A percentile compares a stretch with the other conserved stretches of the same genome.
phyloP scores from a whole-genome alignment of 2,888 invertebrate species.

The Punctoribates punctum region DNA sequence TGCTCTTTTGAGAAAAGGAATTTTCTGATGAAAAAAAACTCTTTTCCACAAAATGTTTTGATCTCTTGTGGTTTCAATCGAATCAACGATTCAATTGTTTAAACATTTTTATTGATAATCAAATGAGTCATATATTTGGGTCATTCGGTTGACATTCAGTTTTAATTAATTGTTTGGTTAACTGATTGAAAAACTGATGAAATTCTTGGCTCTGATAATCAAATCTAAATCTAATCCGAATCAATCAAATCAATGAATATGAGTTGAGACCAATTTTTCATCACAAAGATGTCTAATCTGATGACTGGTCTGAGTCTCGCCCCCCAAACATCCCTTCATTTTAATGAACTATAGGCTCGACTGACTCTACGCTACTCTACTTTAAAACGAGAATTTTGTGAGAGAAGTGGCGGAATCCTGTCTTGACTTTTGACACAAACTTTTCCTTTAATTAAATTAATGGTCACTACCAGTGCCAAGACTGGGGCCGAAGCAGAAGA shows the following conservation, averaged over 20 bases:
- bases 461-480: not conserved
- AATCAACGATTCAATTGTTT: not conserved
- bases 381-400: constrained; percentile 8
- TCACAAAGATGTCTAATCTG: too few relatives aligned
- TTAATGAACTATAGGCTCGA: constrained; percentile 3
- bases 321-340: constrained; percentile 8
- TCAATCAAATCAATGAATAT: too few relatives aligned
- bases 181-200: not conserved
- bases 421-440: too few relatives aligned
- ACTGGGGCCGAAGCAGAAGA: not conserved
- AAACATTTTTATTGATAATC: not conserved
- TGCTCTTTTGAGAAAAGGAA: too few relatives aligned
- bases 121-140: not conserved
- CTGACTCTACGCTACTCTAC: too few relatives aligned
- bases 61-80: too few relatives aligned
- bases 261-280: too few relatives aligned
- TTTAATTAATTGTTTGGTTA: not conserved
- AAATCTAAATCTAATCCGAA: too few relatives aligned
- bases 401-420: not conserved
- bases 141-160: not conserved
- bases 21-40: too few relatives aligned
- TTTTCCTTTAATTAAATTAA: too few relatives aligned
- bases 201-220: not conserved
- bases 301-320: not conserved
- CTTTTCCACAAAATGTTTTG: too few relatives aligned